phyloP scores from a whole-genome alignment of 2,113 vertebrate genomes.

The Recurvirostra avosetta region DNA sequence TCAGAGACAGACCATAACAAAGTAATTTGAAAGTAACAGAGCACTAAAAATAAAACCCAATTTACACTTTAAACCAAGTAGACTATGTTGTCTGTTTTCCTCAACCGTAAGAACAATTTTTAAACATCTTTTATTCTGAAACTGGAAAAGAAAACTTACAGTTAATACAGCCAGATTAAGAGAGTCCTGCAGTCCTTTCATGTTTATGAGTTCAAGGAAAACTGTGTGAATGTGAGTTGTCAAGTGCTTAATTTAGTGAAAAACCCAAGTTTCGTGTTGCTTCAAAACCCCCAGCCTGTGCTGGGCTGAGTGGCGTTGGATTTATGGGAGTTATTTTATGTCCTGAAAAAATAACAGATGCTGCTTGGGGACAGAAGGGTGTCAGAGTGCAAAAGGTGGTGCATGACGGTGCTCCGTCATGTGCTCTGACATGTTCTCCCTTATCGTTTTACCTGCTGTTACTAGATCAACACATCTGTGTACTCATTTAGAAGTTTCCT shows the following conservation, averaged over 20 bases:
- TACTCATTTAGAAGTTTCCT: neutral
- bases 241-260: neutral
- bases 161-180: neutral
- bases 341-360: neutral
- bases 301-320: neutral
- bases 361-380: neutral
- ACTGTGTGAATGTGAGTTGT: neutral
- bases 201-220: neutral
- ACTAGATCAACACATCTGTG: neutral
- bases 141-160: neutral
- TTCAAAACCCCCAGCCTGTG: neutral
- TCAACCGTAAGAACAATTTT: neutral
- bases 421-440: neutral
- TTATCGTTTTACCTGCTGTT: neutral
- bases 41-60: neutral
- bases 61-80: neutral
- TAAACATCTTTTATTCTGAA: neutral
- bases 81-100: neutral
- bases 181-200: neutral
- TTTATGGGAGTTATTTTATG: neutral
- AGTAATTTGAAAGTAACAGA: neutral
- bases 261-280: neutral
- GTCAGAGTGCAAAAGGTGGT: neutral
- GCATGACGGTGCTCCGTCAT: neutral
- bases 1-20: neutral